Base-by-base conservation (phyloP, 1,140 invertebrate genomes). In the Drosophila watanabei region DNA sequence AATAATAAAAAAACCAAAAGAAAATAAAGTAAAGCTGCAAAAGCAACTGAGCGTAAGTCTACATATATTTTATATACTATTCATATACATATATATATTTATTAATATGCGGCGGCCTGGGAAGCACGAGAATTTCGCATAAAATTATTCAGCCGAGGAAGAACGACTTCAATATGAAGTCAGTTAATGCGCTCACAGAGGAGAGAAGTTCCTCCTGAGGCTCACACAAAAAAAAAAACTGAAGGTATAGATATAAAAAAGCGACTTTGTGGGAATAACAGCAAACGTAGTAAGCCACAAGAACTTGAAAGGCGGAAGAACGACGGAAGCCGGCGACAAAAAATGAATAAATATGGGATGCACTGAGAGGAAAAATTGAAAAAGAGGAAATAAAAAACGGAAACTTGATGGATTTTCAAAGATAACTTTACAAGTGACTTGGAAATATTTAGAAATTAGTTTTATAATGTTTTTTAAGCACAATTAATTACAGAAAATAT, bases 101-200 rank as follows among this genome's bases (percentile, higher is more conserved):
- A 54, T 30, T 43, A 28, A 43, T 52, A 65, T 66, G 39, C 57
- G 39, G 37, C 30, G 2, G 54, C 56, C 68, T 81, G 82, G 65
- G 63, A 85, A 81, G 58, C 82, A 78, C 82, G 82, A 86, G 73
- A 85, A 85, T 62, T 85, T 77, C 82, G 82, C 82, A 84, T 84
- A 81, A 84, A 85, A 81, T 85, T 80, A 72, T 48, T 18, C 16
- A 60, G 45, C 52, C 62, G 32, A 45, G 61, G n/a, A 66, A 52
- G 32, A 57, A 30, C 39, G 16, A 16, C 52, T 56, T 56, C 52
- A 56, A 56, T 56, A 56, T 37, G 52, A 56, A 56, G 52, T 37
- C 37, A 56, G 52, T 37, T 56, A 56, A 56, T 56, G 52, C 33
- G 75, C 45, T 62, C 65, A 72, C 58, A 71, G 45, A 68, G 66